These are phyloP conservation scores for Pheosia tremula DNA, from an alignment of 2,888 invertebrate species.

Conservation along the genomic window DNA sequence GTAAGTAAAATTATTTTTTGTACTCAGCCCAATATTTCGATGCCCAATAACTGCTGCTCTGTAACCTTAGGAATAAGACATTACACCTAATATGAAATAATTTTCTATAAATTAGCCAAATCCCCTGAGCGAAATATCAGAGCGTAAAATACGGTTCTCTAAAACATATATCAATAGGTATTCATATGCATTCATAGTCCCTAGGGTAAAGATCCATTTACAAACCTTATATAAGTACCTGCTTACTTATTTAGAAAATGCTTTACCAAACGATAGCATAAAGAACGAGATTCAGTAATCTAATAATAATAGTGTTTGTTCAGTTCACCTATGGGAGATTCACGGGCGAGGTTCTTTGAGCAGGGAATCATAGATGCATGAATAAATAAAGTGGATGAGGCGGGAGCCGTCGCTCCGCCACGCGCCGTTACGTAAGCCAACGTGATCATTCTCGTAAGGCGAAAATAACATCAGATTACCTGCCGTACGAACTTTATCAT, in stretches of 20 bases:
- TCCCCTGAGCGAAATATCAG: too few relatives aligned
- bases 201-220: not conserved
- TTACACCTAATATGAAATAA: too few relatives aligned
- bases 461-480: constrained; percentile 29
- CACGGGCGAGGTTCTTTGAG: constrained; percentile 13
- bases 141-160: too few relatives aligned
- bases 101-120: too few relatives aligned
- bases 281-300: constrained; percentile 26
- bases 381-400: constrained; percentile 40
- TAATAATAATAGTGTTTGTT: constrained; percentile 28
- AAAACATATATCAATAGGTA: too few relatives aligned
- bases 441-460: constrained; percentile 28
- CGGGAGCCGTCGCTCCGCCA: constrained; percentile 20
- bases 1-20: not conserved
- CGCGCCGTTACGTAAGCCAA: constrained; percentile 30
- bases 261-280: constrained; percentile 16
- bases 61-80: too few relatives aligned
- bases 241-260: not conserved
- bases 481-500: constrained; percentile 6
- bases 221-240: not conserved
- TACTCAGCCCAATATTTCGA: too few relatives aligned
- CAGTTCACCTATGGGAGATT: constrained; percentile 24
- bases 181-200: too few relatives aligned
- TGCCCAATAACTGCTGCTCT: not conserved
- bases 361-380: constrained; percentile 27